Evolutionary conservation across 2,888 invertebrate genomes (phyloP), one percentile per base, ranked within the genome.

Genomic region (Cephus sareptanus): DNA sequence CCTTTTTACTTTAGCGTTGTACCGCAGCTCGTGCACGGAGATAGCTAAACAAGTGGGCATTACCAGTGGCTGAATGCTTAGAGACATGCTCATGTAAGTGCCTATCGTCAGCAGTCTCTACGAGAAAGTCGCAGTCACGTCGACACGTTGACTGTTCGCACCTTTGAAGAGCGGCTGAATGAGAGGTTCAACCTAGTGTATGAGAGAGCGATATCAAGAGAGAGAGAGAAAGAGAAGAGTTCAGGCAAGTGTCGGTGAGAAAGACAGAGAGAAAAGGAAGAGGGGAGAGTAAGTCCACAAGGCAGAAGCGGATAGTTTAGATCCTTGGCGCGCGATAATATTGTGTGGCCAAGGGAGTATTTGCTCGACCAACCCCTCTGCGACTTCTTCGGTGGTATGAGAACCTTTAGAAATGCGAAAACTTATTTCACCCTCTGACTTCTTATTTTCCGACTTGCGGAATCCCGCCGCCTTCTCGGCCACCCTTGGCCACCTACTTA

Each of bases 311-410:
- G 85, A 87, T 84, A 86, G 86, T 87, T 88, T 85, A 87, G 88
- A 88, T 88, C 85, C 82, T 84, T 76, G 76, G 84, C 84, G 88
- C 83, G 88, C 85, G 88, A 88, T 88, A 88, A 88, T 88, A 88
- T 88, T 88, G 89, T 88, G 85, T 88, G 86, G 80, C 80, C 80
- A 83, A 83, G 84, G 78, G 75, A 79, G 84, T 87, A 88, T 88
- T 87, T 87, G 85, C 86, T 80, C 77, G 84, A 82, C 81, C 81
- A 81, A 75, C 75, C 77, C 74, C 79, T 56, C 70, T 30, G 68
- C 31, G 34, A 33, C 69, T n/a, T n/a, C 15, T 73, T 12, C 34
- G 75, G 75, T 34, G 78, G 70, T 77, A 74, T 71, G 74, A 78
- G 79, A 82, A 77, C 71, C 85, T 84, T 85, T 85, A 85, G 85